Conservation (phyloP, 2,113 vertebrate species). For the Fregetta grallaria region DNA sequence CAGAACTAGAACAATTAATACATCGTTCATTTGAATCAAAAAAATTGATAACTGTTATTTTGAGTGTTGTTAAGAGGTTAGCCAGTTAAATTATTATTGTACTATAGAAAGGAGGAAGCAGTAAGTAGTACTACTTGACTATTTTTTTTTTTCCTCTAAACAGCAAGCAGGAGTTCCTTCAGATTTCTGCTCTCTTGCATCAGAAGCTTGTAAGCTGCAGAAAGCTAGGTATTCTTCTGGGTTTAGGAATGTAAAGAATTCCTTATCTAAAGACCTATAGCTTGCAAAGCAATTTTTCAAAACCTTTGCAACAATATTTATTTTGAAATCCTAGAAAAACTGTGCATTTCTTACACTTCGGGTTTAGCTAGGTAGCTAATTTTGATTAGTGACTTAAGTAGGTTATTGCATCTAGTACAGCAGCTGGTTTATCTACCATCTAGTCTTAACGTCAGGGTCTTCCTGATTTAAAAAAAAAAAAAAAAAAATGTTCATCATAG, state of each 20-base stretch:
- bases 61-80: neutral
- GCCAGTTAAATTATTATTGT: accelerated
- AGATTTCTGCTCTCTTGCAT: neutral
- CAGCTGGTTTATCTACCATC: neutral
- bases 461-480: neutral
- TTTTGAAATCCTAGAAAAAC: neutral
- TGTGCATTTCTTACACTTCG: neutral
- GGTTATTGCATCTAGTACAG: neutral
- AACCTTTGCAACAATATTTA: neutral
- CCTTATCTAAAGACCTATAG: neutral
- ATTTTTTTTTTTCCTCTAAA: accelerated
- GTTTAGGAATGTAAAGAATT: neutral
- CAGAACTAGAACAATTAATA: neutral
- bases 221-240: neutral
- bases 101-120: neutral
- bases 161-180: neutral
- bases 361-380: neutral
- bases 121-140: neutral
- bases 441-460: constrained; percentile 19
- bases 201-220: neutral
- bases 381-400: neutral
- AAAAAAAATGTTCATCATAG: constrained; percentile 60
- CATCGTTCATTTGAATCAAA: neutral
- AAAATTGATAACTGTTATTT: neutral
- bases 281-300: neutral